phyloP scores from a whole-genome alignment of 2,888 invertebrate genomes.

The Fragum whitleyi region DNA sequence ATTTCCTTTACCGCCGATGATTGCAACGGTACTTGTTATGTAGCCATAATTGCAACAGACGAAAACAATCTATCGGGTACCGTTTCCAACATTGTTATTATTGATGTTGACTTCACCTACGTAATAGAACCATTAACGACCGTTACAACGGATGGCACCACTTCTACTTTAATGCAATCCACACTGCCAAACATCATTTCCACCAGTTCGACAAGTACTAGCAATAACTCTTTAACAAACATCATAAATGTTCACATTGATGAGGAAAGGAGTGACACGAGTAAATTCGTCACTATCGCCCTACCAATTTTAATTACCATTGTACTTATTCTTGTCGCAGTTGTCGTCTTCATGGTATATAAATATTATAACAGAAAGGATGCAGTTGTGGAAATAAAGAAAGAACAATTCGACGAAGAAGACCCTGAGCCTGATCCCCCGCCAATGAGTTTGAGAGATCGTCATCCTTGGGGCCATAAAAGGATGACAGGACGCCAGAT shows the following conservation, averaged over 20 bases:
- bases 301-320: neutral
- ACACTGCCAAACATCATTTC: too few species aligned
- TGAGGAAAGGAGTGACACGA: neutral
- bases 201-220: too few species aligned
- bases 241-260: neutral
- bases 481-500: neutral
- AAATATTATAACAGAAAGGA: neutral
- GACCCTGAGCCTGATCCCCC: neutral
- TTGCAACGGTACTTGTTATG: conserved; percentile 14
- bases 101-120: conserved; percentile 2
- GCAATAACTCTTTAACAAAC: neutral
- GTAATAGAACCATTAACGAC: too few species aligned
- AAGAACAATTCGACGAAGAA: neutral
- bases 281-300: too few species aligned
- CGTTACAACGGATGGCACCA: too few species aligned
- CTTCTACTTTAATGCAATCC: too few species aligned
- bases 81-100: conserved; percentile 7
- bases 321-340: neutral
- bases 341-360: neutral
- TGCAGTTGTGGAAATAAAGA: neutral
- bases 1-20: neutral
- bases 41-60: neutral
- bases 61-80: neutral
- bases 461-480: neutral
- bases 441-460: neutral